phyloP scores from a whole-genome alignment of 2,888 invertebrate genomes.

The Monochamus alternatus region DNA sequence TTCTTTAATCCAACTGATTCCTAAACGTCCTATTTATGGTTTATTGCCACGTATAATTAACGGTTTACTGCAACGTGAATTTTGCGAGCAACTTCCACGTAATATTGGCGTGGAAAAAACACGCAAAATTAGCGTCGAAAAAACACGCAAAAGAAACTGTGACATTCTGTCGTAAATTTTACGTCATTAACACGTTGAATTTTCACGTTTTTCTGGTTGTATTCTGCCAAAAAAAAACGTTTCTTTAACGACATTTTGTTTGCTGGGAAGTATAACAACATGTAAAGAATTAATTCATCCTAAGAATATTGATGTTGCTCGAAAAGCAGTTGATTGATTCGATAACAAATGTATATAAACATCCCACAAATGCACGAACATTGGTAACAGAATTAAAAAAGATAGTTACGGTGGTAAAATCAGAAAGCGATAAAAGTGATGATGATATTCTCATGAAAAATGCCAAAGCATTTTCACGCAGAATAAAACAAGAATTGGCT shows the following conservation, averaged over 20 bases:
- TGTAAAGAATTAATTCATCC: neutral
- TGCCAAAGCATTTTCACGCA: too few species aligned
- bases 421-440: too few species aligned
- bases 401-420: too few species aligned
- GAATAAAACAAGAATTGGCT: too few species aligned
- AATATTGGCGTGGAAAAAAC: neutral
- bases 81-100: neutral
- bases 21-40: constrained; percentile 10
- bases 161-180: constrained; percentile 13
- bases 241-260: constrained; percentile 8
- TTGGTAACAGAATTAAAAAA: too few species aligned
- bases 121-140: neutral
- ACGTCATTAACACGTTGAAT: constrained; percentile 11
- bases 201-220: constrained; percentile 1
- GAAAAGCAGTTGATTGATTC: neutral
- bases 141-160: constrained; percentile 8
- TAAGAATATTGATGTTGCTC: neutral
- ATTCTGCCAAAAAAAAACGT: constrained; percentile 12
- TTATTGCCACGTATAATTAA: constrained; percentile 9
- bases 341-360: neutral
- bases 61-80: constrained; percentile 11
- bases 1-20: neutral
- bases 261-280: neutral
- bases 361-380: too few species aligned
- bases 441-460: too few species aligned